Evolutionary conservation across 2,113 vertebrate species (phyloP).

Genomic region (Sturnus vulgaris): DNA sequence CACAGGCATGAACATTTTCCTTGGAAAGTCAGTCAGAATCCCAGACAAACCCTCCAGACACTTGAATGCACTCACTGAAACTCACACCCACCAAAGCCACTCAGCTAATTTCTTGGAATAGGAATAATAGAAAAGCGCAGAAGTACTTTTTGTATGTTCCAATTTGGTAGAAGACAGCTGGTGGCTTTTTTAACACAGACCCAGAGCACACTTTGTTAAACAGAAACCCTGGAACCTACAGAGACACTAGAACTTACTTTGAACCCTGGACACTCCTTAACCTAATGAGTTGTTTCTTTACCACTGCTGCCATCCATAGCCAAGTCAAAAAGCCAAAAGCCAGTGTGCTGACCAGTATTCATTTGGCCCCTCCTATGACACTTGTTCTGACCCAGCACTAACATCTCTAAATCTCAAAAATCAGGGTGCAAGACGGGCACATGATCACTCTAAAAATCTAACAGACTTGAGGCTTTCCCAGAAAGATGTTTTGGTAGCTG

Average conservation of each 20-base stretch:
- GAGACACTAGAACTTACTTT: neutral
- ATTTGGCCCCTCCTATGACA: neutral
- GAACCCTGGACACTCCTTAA: neutral
- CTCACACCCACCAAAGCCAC: accelerated
- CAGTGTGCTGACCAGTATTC: neutral
- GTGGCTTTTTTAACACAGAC: neutral
- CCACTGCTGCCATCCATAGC: neutral
- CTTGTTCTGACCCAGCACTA: neutral
- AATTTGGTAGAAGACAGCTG: neutral
- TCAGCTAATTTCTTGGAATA: neutral
- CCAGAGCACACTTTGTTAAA: neutral
- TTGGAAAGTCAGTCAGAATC: neutral
- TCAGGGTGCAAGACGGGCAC: neutral
- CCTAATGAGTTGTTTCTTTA: neutral
- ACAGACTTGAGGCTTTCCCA: neutral
- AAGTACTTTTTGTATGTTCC: neutral
- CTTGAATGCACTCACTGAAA: neutral
- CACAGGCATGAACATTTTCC: neutral
- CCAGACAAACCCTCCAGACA: neutral
- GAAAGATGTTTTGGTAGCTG: neutral
- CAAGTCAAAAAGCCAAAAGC: neutral
- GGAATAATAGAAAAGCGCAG: neutral
- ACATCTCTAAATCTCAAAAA: neutral
- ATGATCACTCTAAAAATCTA: neutral
- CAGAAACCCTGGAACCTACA: neutral